phyloP scores from a whole-genome alignment of 2,797 vertebrate genomes.

The Chelon labrosus region DNA sequence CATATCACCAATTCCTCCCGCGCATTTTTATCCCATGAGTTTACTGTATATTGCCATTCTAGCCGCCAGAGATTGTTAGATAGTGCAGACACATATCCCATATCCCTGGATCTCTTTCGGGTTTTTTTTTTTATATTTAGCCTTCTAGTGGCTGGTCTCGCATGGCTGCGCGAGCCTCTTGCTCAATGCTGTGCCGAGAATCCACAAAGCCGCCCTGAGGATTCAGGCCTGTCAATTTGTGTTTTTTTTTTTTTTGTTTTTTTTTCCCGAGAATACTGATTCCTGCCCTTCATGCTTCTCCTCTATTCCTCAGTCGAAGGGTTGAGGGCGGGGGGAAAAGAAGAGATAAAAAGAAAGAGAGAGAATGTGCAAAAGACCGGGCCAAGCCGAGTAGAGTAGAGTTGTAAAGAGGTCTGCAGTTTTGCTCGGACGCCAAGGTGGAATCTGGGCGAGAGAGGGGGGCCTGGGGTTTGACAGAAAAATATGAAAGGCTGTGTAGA shows the following conservation, averaged over 20 bases:
- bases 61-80: constrained; percentile 62
- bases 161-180: constrained; percentile 69
- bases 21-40: constrained; percentile 43
- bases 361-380: constrained; percentile 22
- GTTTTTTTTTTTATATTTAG: constrained; percentile 74
- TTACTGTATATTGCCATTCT: constrained; percentile 68
- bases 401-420: constrained; percentile 20
- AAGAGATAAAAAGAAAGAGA: constrained; percentile 26
- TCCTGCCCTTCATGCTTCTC: constrained; percentile 66
- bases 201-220: constrained; percentile 74
- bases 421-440: constrained; percentile 9
- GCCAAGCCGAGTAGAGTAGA: constrained; percentile 3
- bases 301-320: constrained; percentile 47
- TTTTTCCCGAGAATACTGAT: constrained; percentile 62
- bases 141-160: constrained; percentile 72
- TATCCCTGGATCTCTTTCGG: constrained; percentile 67
- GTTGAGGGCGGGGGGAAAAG: constrained; percentile 1
- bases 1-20: constrained; percentile 36
- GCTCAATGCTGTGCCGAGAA: constrained; percentile 62
- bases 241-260: constrained; percentile 35
- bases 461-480: constrained; percentile 37
- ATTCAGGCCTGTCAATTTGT: constrained; percentile 70
- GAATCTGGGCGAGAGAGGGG: constrained; percentile 14
- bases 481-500: constrained; percentile 39
- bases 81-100: constrained; percentile 62